Base-by-base conservation (phyloP, 2,888 invertebrate genomes). In the Synanthedon tipuliformis region DNA sequence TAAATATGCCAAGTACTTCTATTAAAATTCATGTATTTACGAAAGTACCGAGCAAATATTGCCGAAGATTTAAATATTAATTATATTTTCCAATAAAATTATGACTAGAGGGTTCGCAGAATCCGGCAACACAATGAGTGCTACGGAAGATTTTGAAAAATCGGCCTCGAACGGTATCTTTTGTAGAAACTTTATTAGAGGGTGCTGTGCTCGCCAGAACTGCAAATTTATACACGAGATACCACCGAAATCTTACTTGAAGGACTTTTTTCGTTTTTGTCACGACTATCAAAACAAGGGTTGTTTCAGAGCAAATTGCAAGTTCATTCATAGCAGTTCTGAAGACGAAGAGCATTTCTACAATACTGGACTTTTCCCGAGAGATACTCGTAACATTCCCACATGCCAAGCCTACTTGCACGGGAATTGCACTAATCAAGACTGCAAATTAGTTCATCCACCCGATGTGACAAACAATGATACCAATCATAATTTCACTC, bases 291-390 rank as follows among this genome's bases (percentile, higher is more conserved):
- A 93, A 79, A 94, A 94, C 73, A 91, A 91, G 67, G 92, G 92
- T 59, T 88, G 89, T 58, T 89, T 91, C 54, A 85, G 90, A 64
- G 72, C 78, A 10, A 91, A 89, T 61, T 93, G 93, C 71, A 90
- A 90, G 63, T 93, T 93, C 71, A 80, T 92, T 53, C 94, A 94
- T 71, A 91, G 92, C 64, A 88, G 90, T 5, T 78, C 90, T 51
- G 91, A 92, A 65, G 92, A 93, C 51, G 92, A 93, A 72, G 92
- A 92, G 56, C 87, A 88, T 56, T 93, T 91, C 68, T 93, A 90
- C 62, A 75, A 81, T 55, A 87, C 89, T 52, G 91, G 92, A 18
- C 88, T 89, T 49, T 89, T 91, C 63, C 87, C 93, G 50, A 89
- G 90, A 3, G 77, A 78, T 54, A 60, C 66, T 48, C 71, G 78